These are phyloP conservation scores for Parascotia fuliginaria DNA, from an alignment of 2,888 invertebrate genomes.

Conservation along the genomic window DNA sequence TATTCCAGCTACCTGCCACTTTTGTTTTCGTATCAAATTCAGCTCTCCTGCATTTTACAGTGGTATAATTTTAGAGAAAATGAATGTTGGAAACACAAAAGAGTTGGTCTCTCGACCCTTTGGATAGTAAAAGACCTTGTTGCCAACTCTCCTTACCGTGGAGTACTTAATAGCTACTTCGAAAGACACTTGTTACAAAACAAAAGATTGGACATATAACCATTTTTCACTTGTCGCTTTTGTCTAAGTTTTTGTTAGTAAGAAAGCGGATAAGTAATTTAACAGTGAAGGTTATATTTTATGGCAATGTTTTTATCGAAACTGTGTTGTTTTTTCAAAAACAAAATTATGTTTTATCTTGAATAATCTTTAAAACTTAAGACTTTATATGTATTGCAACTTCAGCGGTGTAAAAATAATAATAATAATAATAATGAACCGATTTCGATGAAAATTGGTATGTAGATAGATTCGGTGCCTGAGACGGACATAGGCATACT, in stretches of 20 bases:
- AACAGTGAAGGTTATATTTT: neutral
- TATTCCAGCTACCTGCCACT: conserved; percentile 10
- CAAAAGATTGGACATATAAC: conserved; percentile 39
- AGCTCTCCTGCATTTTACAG: conserved; percentile 23
- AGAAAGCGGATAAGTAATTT: neutral
- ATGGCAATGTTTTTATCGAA: too few relatives aligned
- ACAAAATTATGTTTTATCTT: too few relatives aligned
- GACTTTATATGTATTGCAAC: too few relatives aligned
- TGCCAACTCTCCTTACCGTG: conserved; percentile 38
- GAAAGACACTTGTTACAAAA: conserved; percentile 51
- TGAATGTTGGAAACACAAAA: conserved; percentile 40
- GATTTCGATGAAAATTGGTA: too few relatives aligned
- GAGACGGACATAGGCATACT: too few relatives aligned
- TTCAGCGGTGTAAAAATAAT: too few relatives aligned
- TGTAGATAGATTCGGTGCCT: too few relatives aligned
- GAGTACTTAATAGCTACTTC: conserved; percentile 62
- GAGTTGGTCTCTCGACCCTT: conserved; percentile 39
- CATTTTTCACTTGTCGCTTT: conserved; percentile 29
- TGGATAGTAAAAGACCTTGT: conserved; percentile 40
- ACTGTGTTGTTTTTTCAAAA: too few relatives aligned
- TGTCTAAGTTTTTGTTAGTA: conserved; percentile 19
- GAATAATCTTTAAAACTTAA: too few relatives aligned
- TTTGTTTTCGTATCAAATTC: conserved; percentile 12
- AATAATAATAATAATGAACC: too few relatives aligned
- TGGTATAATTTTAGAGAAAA: conserved; percentile 44